These are phyloP conservation scores for Sarcophaga subvicina DNA, from an alignment of 2,888 invertebrate genomes.

Conservation along the genomic window DNA sequence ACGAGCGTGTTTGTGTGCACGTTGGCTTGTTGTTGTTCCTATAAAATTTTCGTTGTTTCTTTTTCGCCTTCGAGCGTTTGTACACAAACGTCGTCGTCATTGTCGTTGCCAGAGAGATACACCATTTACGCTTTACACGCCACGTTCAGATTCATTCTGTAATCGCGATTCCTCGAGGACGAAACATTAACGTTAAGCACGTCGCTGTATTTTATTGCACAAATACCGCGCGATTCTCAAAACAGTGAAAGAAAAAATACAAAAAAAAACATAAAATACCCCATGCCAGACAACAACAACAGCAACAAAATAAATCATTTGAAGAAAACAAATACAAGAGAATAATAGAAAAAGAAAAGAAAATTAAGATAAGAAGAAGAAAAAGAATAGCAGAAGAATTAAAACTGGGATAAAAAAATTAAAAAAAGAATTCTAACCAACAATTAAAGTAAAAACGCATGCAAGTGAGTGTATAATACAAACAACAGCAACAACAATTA, in stretches of 20 bases:
- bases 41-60: constrained; percentile 74
- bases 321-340: not conserved
- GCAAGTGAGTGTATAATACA: not conserved
- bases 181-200: constrained; percentile 79
- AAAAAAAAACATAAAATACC: constrained; percentile 52
- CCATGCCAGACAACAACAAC: constrained; percentile 57
- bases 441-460: not conserved
- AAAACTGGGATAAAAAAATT: not conserved
- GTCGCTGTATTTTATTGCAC: constrained; percentile 78
- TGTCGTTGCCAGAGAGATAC: constrained; percentile 73
- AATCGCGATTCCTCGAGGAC: constrained; percentile 82
- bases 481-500: no score
- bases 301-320: constrained; percentile 35
- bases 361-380: not conserved
- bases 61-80: constrained; percentile 73
- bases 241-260: constrained; percentile 47
- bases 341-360: constrained; percentile 10
- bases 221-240: constrained; percentile 64
- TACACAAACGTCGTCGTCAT: constrained; percentile 55
- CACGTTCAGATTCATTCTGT: constrained; percentile 82
- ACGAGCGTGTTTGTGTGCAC: constrained; percentile 54
- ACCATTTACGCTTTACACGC: constrained; percentile 81
- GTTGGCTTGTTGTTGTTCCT: constrained; percentile 50
- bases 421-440: constrained; percentile 16
- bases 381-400: not conserved